phyloP scores from a whole-genome alignment of 2,888 invertebrate genomes.

The Gryllus longicercus region DNA sequence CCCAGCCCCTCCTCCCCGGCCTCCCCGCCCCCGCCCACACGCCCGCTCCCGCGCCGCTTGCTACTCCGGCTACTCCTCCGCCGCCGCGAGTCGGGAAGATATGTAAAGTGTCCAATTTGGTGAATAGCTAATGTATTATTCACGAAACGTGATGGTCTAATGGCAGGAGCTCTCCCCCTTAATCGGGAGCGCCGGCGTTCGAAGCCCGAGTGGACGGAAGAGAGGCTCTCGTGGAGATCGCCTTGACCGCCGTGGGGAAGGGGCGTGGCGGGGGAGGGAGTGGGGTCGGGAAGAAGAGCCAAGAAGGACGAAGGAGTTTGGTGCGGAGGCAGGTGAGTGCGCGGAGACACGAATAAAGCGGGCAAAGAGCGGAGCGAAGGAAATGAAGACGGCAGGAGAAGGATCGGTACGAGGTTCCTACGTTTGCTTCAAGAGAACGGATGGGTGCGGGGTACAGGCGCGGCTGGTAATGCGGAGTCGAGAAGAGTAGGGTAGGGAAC shows the following conservation, averaged over 20 bases:
- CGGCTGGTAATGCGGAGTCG: too few relatives aligned
- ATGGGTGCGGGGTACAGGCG: too few relatives aligned
- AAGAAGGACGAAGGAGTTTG: too few relatives aligned
- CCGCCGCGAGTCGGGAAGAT: background rate
- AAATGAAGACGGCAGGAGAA: background rate
- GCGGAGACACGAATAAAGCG: background rate
- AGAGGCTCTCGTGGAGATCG: too few relatives aligned
- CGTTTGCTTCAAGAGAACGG: too few relatives aligned
- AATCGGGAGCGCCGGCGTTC: too few relatives aligned
- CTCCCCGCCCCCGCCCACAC: background rate
- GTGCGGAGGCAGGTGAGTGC: background rate
- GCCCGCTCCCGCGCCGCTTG: background rate
- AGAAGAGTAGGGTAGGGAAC: too few relatives aligned
- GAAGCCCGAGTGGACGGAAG: too few relatives aligned
- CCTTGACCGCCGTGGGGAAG: too few relatives aligned
- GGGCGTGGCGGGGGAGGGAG: too few relatives aligned
- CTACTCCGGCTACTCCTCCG: background rate
- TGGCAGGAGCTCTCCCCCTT: background rate
- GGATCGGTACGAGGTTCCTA: background rate
- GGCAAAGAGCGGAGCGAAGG: background rate
- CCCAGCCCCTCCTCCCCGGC: background rate
- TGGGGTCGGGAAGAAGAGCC: too few relatives aligned
- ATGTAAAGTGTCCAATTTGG: conserved; percentile 17
- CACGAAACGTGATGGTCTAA: conserved; percentile 7
- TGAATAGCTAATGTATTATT: conserved; percentile 4